Evolutionary conservation across 2,888 invertebrate genomes (phyloP).

Genomic region (Cheilosia vernalis): DNA sequence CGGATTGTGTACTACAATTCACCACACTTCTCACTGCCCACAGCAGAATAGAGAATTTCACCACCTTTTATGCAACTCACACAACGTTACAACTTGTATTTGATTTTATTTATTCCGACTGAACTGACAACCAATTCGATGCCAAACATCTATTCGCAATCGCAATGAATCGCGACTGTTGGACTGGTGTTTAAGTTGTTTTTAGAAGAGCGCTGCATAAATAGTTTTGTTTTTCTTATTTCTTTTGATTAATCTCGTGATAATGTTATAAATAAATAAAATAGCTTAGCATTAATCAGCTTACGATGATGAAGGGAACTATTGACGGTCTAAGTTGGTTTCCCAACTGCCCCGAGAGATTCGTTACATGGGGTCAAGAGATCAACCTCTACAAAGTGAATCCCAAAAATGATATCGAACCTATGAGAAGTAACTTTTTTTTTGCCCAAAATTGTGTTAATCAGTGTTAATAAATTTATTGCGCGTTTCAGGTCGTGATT

Average conservation of each 20-base stretch:
- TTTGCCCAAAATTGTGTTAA: constrained; percentile 59
- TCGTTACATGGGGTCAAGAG: constrained; percentile 95
- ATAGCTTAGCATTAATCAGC: neutral
- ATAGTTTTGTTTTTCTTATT: neutral
- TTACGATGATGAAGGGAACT: constrained; percentile 77
- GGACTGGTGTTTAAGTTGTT: neutral
- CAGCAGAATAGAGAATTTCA: too few relatives aligned
- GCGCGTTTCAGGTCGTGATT: constrained; percentile 76
- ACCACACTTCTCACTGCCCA: too few relatives aligned
- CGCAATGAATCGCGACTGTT: neutral
- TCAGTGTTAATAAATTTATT: neutral
- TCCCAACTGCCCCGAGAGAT: constrained; percentile 90
- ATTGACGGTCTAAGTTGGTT: constrained; percentile 95
- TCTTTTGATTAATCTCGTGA: neutral
- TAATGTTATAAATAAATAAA: constrained; percentile 7
- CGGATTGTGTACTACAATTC: too few relatives aligned
- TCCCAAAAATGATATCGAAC: constrained; percentile 76
- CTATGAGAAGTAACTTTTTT: constrained; percentile 20
- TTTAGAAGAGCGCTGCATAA: neutral
- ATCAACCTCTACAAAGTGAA: constrained; percentile 92
- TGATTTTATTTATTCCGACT: neutral
- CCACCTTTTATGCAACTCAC: neutral
- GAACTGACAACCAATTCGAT: neutral
- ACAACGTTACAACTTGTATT: neutral
- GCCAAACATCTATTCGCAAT: neutral